Conservation (phyloP, 1,140 invertebrate genomes). For the Pseudachorutes palmiensis region DNA sequence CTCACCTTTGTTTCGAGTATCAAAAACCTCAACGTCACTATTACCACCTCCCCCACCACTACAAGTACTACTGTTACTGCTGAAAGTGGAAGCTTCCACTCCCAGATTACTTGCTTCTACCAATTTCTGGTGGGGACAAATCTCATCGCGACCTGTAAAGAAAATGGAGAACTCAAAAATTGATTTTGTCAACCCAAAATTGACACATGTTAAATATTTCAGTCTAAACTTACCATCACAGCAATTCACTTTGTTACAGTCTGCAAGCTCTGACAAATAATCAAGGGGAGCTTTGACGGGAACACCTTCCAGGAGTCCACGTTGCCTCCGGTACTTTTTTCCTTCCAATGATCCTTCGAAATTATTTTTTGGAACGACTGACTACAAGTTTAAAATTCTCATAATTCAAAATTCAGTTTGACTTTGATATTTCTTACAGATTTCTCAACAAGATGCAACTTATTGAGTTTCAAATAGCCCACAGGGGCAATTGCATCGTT, state of each 20-base stretch:
- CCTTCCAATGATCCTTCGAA: too few relatives aligned
- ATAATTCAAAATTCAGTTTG: slow-evolving; percentile 1
- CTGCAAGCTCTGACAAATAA: slow-evolving; percentile 51
- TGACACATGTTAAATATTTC: neutral
- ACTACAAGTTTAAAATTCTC: too few relatives aligned
- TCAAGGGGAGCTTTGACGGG: slow-evolving; percentile 51
- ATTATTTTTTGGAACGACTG: too few relatives aligned
- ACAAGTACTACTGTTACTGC: slow-evolving; percentile 13
- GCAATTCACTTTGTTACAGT: slow-evolving; percentile 39
- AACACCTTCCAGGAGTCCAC: slow-evolving; percentile 42
- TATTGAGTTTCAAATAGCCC: slow-evolving; percentile 80
- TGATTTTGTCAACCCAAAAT: neutral
- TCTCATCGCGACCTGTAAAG: slow-evolving; percentile 23
- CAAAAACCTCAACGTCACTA: slow-evolving; percentile 11
- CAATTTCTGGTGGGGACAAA: slow-evolving; percentile 19
- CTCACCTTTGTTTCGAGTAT: slow-evolving; percentile 1
- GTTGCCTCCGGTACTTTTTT: neutral
- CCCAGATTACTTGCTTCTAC: neutral
- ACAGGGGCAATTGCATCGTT: slow-evolving; percentile 86
- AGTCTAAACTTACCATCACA: slow-evolving; percentile 26
- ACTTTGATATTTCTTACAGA: slow-evolving; percentile 40
- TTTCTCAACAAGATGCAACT: slow-evolving; percentile 66
- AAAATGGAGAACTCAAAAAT: neutral
- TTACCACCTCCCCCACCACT: slow-evolving; percentile 6
- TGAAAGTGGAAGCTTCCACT: slow-evolving; percentile 7